Conservation (phyloP, 2,113 vertebrate species). For the Scartelaos histophorus region DNA sequence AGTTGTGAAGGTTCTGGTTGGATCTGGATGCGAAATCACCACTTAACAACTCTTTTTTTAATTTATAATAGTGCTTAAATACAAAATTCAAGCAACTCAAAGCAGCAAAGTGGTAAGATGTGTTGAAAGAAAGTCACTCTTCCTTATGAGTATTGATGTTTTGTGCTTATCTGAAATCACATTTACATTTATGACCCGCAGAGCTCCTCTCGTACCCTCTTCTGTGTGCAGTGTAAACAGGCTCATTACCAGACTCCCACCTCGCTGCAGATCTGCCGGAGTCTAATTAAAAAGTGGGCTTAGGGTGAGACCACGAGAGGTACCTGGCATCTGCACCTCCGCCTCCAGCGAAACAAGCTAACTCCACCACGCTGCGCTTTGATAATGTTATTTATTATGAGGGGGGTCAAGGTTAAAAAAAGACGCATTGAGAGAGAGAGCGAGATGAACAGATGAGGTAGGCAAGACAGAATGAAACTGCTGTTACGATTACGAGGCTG, state of each 20-base stretch:
- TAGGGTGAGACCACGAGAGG: neutral
- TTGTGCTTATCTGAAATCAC: neutral
- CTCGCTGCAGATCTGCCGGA: neutral
- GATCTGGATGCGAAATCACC: no score
- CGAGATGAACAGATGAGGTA: no score
- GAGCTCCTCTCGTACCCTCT: neutral
- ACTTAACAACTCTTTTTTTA: no score
- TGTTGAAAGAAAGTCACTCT: neutral
- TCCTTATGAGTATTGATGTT: neutral
- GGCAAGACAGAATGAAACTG: no score
- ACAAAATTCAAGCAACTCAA: no score
- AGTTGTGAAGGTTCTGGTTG: no score
- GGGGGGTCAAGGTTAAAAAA: neutral
- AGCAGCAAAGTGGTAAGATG: no score
- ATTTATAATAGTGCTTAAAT: no score
- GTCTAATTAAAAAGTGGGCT: conserved; percentile 9
- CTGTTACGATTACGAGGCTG: no score
- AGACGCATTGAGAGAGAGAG: no score
- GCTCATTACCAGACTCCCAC: neutral
- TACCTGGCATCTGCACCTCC: conserved; percentile 4
- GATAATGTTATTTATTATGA: neutral
- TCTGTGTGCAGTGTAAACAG: neutral
- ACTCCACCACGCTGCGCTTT: neutral
- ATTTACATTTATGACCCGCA: neutral
- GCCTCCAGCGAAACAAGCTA: neutral